Conservation (phyloP, 2,797 vertebrate genomes). For the Takifugu ocellatus region DNA sequence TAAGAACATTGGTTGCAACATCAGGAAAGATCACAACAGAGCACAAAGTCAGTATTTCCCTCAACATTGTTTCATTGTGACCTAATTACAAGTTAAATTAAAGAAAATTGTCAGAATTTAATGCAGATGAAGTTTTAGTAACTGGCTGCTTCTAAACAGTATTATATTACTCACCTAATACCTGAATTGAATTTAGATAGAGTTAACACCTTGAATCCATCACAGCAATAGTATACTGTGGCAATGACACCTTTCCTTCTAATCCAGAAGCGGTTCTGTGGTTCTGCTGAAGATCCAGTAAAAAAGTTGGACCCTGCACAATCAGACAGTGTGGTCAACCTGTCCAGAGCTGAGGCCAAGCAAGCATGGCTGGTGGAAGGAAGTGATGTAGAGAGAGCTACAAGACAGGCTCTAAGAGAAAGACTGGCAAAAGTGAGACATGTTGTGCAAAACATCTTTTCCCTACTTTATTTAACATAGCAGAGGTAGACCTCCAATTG, state of each 20-base stretch:
- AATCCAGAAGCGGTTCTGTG: constrained; percentile 40
- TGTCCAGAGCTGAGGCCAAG: constrained; percentile 79
- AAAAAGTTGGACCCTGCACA: constrained; percentile 10
- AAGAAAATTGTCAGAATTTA: too few species aligned
- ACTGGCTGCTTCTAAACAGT: too few species aligned
- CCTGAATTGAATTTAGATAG: too few species aligned
- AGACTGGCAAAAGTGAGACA: constrained; percentile 63
- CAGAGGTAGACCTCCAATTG: too few species aligned
- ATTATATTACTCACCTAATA: too few species aligned
- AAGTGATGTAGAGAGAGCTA: constrained; percentile 79
- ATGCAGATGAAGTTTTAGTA: too few species aligned
- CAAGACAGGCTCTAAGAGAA: constrained; percentile 77
- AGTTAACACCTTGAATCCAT: too few species aligned
- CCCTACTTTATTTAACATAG: too few species aligned
- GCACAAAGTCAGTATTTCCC: constrained; percentile 35
- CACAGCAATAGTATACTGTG: background rate
- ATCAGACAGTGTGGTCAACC: constrained; percentile 30
- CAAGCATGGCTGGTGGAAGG: constrained; percentile 83
- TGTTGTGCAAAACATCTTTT: too few species aligned
- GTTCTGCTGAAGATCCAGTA: constrained; percentile 19
- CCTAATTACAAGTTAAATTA: too few species aligned
- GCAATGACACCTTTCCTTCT: background rate
- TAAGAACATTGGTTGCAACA: constrained; percentile 72
- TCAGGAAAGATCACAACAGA: constrained; percentile 15
- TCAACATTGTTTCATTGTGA: background rate